Base-by-base conservation (phyloP, 1,140 invertebrate species). In the Nomia melanderi region DNA sequence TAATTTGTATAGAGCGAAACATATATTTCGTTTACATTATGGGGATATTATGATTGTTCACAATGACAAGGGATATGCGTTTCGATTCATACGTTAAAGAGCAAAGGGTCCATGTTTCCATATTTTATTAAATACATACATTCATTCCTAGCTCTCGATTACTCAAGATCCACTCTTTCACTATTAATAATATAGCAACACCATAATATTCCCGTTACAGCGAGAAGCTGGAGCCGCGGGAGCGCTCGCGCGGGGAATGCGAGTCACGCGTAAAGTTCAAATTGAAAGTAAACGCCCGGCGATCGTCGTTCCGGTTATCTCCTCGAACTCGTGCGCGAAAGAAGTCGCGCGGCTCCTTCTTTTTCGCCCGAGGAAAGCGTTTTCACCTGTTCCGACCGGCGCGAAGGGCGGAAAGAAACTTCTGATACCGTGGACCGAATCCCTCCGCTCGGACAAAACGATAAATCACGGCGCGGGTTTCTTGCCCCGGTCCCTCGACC, bases 391-490 rank as follows among this genome's bases (percentile, higher is more conserved):
- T 29, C 27, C 12, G 11, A 31, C 41, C 29, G 20, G n/a, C 8
- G 17, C 27, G 29, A 17, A 54, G 27, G 66, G 14, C 12, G 41
- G 29, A 69, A 81, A 69, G 71, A 81, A 81, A 70, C 53, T 23
- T 59, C 39, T 62, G 67, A 82, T 77, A 82, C 56, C 53, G 44
- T 12, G 41, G 20, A 25, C 63, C 25, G 27, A 60, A 23, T 44
- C 33, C 59, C 27, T 60, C 47, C 53, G 47, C 25, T 44, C 50
- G 67, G 57, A 70, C 66, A 65, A 59, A 66, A 36, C 80, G 66
- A 82, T 82, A 82, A 81, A 82, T 82, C 72, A 82, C 69, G 60
- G 17, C 3, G 23, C 29, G 71, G 81, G 53, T 82, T 82, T 81
- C 79, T 64, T 53, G 60, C 54, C 31, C 1, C 25, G 31, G 23